Evolutionary conservation across 2,113 vertebrate genomes (phyloP), one percentile per base, ranked within the genome.

Genomic region (Eretmodus cyanostictus): DNA sequence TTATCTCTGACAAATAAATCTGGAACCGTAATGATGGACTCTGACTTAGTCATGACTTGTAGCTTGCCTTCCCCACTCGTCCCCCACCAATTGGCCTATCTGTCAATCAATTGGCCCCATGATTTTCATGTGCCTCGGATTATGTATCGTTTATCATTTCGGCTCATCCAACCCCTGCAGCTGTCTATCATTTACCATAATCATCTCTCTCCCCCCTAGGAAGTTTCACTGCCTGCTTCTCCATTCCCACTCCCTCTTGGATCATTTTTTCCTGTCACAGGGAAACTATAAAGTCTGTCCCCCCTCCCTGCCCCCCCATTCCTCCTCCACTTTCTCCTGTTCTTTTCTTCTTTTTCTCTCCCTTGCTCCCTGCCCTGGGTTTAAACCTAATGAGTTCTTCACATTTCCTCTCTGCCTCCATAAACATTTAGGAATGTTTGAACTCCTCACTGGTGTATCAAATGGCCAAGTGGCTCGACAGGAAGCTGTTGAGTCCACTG

Each of bases 1-100:
- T 93, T 92, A 96, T 95, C 94, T 94, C 90, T 94, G 91, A 91
- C 94, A 92, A 94, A 96, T 94, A 90, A 94, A 94, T 93, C 86
- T 61, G 86, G 87, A 84, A 80, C 90, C 86, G 90, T 66, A 84
- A 94, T 93, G 91, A 91, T 87, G 90, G 89, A 91, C 93, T 93
- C 92, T 68, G 91, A 92, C 93, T 94, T 12, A 85, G 91, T 90
- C 80, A 45, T 95, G 93, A 95, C 89, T 93, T 93, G 93, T 93
- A 92, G 92, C 91, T 92, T 79, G 53, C 88, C 89, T 84, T 82
- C 68, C 82, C 92, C 90, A 83, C 92, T 93, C 59, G 24, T 88
- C 78, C 47, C 84, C 89, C 91, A 91, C 90, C 94, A 91, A 95
- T 93, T 91, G 93, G 89, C 80, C 91, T 76, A 93, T 94, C 91